phyloP scores from a whole-genome alignment of 2,888 invertebrate species.

The Xestia sexstrigata region DNA sequence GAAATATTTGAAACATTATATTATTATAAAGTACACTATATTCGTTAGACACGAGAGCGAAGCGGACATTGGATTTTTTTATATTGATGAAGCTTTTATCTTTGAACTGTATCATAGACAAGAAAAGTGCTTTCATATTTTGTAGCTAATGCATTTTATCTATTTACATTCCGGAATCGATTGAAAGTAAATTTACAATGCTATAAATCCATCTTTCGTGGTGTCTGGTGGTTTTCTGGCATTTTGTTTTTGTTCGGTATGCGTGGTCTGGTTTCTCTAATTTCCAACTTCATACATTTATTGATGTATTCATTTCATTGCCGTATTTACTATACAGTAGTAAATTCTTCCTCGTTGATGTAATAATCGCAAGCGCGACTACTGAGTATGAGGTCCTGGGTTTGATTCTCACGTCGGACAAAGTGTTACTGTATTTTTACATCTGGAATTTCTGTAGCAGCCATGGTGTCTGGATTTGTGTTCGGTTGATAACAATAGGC shows the following conservation, averaged over 20 bases:
- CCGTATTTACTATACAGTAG: not conserved
- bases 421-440: not conserved
- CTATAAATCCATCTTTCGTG: constrained; percentile 48
- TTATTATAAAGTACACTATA: constrained; percentile 91
- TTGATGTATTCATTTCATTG: not conserved
- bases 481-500: not conserved
- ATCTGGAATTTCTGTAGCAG: not conserved
- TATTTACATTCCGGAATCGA: constrained; percentile 50
- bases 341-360: constrained; percentile 17
- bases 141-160: constrained; percentile 58
- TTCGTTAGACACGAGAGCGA: constrained; percentile 82
- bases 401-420: not conserved
- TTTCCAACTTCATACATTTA: constrained; percentile 1
- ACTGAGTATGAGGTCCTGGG: not conserved
- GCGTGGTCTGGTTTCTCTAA: not conserved
- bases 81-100: constrained; percentile 59
- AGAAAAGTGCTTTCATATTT: constrained; percentile 58
- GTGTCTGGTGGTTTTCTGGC: constrained; percentile 35
- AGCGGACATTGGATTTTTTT: constrained; percentile 78
- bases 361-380: not conserved
- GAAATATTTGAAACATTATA: constrained; percentile 91
- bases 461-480: not conserved
- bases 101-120: constrained; percentile 55
- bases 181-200: constrained; percentile 54
- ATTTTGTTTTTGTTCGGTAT: constrained; percentile 21